Evolutionary conservation across 2,113 vertebrate species (phyloP), one percentile per base, ranked within the genome.

Genomic region (Opisthocomus hoazin): DNA sequence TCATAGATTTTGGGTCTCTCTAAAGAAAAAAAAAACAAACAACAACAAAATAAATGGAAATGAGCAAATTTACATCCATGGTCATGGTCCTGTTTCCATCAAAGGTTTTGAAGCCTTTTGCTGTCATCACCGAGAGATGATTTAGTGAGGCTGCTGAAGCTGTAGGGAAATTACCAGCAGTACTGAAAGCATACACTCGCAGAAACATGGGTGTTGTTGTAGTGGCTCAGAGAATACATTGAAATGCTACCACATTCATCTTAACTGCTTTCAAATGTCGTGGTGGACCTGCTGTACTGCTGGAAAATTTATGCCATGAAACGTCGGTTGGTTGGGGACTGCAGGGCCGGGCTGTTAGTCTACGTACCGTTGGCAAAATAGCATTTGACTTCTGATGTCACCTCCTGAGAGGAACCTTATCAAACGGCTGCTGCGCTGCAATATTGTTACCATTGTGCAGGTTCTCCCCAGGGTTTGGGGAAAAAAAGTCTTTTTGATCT

Each of bases 1-100:
- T 99, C 99, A 32, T 96, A 98, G 96, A 99, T 99, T 87, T 96
- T 97, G 68, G 99, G 99, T 86, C 97, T 99, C 93, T 98, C 99
- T 99, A 92, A 65, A 93, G 83, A 15, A 54, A 71, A 68, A 64
- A 71, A 53, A 41, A 57, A 12, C 4, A 23, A 18, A 11, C 27
- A 37, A 6, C 7, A 65, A 14, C 12, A 65, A 56, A 57, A 70
- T 22, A 64, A 81, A 24, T 9, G 20, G 29, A 61, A 84, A 57
- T 37, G n/a, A 92, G 37, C 32, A 71, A 41, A 81, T 84, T 90
- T 54, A 21, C 46, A 80, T 65, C 58, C 22, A 6, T 4, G 2
- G 39, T 36, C 34, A 8, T 3, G 19, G 34, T 43, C 23, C 21
- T 36, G 45, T 43, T 88, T 69, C 54, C 15, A 1, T 39, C 8